Base-by-base conservation (phyloP, 1,140 invertebrate species). In the Lysiphlebus fabarum region DNA sequence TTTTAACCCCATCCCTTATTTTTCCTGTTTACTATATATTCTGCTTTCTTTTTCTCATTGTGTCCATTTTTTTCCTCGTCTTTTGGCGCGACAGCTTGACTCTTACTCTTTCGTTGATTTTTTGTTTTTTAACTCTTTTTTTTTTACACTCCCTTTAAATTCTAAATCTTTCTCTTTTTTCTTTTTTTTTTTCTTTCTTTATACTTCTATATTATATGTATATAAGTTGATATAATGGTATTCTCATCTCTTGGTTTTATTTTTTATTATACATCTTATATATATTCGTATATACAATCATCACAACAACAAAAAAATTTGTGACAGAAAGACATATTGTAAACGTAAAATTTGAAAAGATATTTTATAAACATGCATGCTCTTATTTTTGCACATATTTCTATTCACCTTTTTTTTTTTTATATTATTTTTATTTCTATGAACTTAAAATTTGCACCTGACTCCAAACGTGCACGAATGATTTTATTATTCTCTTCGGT, bases 81-180 rank as follows among this genome's bases (percentile, higher is more conserved):
- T 42, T 11, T 40, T 59, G 56, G 57, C 33, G 48, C 53, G 53
- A 37, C 34, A 59, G 57, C 57, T 59, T 58, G 57, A 49, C 57
- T 59, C 57, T 59, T 41, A 26, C n/a, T 11, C 48, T 11, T 37
- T 59, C 40, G 57, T 49, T 43, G 49, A 44, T 12, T 26, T 59
- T 40, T 41, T 41, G 49, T 17, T 44, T 47, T 64, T 37, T 58
- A 50, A 12, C 34, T 50, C 41, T 8, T 62, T 36, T 49, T 65
- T 49, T 10, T 33, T 33, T 56, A 11, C 36, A 9, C 38, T 26
- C 17, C 17, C 17, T 26, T 26, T 26, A 26, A 26, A 26, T 26
- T 4, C 17, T 26, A 26, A 26, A 26, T 41, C 50, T 7, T 8
- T 50, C 40, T 37, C 37, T 49, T 45, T 42, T 26, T 42, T 9